Conservation (phyloP, 1,140 invertebrate genomes). For the Bombus difficillimus region DNA sequence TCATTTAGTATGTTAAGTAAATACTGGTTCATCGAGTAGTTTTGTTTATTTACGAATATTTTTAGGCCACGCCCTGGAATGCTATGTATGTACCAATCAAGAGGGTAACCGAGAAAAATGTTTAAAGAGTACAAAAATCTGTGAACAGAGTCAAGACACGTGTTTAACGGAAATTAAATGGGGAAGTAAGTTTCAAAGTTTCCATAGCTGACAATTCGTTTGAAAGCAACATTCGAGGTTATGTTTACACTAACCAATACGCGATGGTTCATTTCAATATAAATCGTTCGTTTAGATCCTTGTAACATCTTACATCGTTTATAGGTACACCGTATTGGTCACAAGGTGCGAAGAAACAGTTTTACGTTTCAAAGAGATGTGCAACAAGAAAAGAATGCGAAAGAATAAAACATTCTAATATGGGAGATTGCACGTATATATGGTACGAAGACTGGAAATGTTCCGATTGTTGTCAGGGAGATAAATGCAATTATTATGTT, state of each 20-base stretch:
- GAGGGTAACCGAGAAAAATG: conserved; percentile 97
- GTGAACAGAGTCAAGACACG: conserved; percentile 92
- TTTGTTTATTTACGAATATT: conserved; percentile 25
- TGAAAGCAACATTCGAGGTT: conserved; percentile 55
- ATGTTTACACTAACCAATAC: conserved; percentile 22
- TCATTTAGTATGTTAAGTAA: conserved; percentile 47
- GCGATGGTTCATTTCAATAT: too few relatives aligned
- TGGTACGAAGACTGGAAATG: conserved; percentile 99
- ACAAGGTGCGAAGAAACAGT: conserved; percentile 95
- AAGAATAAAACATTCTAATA: conserved; percentile 86
- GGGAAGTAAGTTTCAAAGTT: conserved; percentile 87
- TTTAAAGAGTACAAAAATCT: conserved; percentile 94
- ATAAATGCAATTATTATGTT: conserved; percentile 98
- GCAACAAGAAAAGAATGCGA: conserved; percentile 92
- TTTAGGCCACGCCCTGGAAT: conserved; percentile 90
- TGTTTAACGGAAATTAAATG: conserved; percentile 95
- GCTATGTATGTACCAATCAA: conserved; percentile 97
- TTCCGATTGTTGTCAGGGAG: conserved; percentile 97
- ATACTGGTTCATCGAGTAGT: background rate
- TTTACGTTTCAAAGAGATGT: conserved; percentile 96
- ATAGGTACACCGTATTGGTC: conserved; percentile 96
- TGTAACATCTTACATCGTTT: background rate
- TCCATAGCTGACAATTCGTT: background rate
- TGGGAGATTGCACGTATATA: conserved; percentile 94
- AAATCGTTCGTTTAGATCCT: background rate